phyloP scores from a whole-genome alignment of 2,113 vertebrate genomes.

The Oryzias woworae region DNA sequence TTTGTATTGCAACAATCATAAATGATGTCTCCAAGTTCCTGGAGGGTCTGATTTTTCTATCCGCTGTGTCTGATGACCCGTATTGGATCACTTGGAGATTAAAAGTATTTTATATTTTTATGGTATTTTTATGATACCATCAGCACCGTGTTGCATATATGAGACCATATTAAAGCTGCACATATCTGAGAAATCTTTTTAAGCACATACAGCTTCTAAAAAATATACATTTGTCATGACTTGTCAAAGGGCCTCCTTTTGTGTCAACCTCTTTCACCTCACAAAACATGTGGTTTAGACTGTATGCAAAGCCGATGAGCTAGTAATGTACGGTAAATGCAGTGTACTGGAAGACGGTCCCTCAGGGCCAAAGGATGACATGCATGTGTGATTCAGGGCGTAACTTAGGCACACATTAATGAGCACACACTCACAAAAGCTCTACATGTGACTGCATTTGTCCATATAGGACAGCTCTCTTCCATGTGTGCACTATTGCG shows the following conservation, averaged over 20 bases:
- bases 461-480: neutral
- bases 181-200: neutral
- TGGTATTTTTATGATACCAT: too few species aligned
- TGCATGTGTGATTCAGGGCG: slow-evolving; percentile 38
- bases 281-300: slow-evolving; percentile 8
- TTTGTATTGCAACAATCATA: too few species aligned
- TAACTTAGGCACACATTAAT: slow-evolving; percentile 18
- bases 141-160: too few species aligned
- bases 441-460: slow-evolving; percentile 1
- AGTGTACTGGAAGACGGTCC: slow-evolving; percentile 21
- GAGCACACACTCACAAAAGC: slow-evolving; percentile 3
- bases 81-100: too few species aligned
- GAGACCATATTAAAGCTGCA: too few species aligned
- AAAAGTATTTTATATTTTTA: too few species aligned
- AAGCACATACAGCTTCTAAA: neutral
- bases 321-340: slow-evolving; percentile 51
- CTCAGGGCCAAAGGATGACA: slow-evolving; percentile 24
- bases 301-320: slow-evolving; percentile 46
- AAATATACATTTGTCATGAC: slow-evolving; percentile 4
- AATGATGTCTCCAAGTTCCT: too few species aligned
- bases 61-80: too few species aligned
- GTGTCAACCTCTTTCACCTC: neutral
- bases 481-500: neutral
- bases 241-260: neutral
- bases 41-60: too few species aligned